phyloP scores from a whole-genome alignment of 1,140 invertebrate genomes.

The Amyelois transitella region DNA sequence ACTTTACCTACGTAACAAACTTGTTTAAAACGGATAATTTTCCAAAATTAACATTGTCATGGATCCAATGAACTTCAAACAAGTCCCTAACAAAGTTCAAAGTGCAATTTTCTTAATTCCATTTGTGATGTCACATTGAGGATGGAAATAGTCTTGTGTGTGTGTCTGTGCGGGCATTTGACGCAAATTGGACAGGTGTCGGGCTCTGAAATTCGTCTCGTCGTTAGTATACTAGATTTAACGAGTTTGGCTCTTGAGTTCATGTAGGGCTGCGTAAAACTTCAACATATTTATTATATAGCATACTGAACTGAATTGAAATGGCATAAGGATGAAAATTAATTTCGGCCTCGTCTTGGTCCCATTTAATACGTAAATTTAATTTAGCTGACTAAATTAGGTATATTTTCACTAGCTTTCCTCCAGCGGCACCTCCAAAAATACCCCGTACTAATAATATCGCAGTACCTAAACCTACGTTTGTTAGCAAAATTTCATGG shows the following conservation, averaged over 20 bases:
- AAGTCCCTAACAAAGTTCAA: background rate
- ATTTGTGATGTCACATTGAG: background rate
- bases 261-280: slow-evolving; percentile 12
- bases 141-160: slow-evolving; percentile 5
- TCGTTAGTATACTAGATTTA: slow-evolving; percentile 38
- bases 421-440: too few species aligned
- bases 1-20: background rate
- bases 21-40: background rate
- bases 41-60: background rate
- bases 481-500: too few species aligned
- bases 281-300: too few species aligned
- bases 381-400: too few species aligned
- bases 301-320: too few species aligned
- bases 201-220: slow-evolving; percentile 19
- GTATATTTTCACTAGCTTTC: too few species aligned
- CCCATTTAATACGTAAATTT: too few species aligned
- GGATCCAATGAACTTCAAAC: background rate
- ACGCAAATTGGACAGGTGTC: slow-evolving; percentile 55
- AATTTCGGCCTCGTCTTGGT: too few species aligned
- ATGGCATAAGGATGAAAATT: too few species aligned
- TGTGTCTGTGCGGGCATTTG: slow-evolving; percentile 28
- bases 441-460: too few species aligned
- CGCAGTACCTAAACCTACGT: too few species aligned
- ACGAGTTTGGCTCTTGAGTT: slow-evolving; percentile 31
- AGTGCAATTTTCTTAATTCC: slow-evolving; percentile 3